Evolutionary conservation across 1,140 invertebrate species (phyloP), one percentile per base, ranked within the genome.

Genomic region (Hyphantria cunea): DNA sequence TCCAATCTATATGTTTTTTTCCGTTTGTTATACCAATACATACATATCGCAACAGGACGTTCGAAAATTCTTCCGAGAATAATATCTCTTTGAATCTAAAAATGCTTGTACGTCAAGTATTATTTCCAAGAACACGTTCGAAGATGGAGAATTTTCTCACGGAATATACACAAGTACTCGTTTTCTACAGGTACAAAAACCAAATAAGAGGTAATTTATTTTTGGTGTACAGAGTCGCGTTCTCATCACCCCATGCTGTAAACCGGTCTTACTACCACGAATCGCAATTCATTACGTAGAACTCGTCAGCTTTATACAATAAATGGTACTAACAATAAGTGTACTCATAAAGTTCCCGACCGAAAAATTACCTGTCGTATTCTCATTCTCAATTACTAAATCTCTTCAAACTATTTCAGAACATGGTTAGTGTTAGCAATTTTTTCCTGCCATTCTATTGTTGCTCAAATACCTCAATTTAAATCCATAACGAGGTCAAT

Each of bases 211-310:
- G 12, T 39, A 11, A 10, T 53, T 3, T 25, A 25, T 25, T 53
- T 63, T 62, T 55, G 42, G 41, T 17, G 55, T 13, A 34, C 37
- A 59, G 34, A 47, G 1, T 25, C 2, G 47, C 60, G 63, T 68
- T 73, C n/a, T 70, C 68, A 59, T 66, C 66, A 76, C 72, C 78
- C 72, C 75, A 64, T 76, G 59, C 61, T 50, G 70, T 13, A 59
- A 62, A 72, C 68, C 64, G 64, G 76, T 72, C 69, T 48, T 42
- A 42, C 47, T 70, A 37, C 50, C 15, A 17, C 42, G 68, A 70
- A 70, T 52, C 14, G 41, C 55, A 12, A 32, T 47, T 65, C 42
- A 56, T 66, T 70, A n/a, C n/a, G n/a, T n/a, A n/a, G n/a, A n/a
- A n/a, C n/a, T n/a, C 52, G 34, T 61, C 8, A 47, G 10, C 44